Conservation (phyloP, 2,113 vertebrate genomes). For the Apus apus region DNA sequence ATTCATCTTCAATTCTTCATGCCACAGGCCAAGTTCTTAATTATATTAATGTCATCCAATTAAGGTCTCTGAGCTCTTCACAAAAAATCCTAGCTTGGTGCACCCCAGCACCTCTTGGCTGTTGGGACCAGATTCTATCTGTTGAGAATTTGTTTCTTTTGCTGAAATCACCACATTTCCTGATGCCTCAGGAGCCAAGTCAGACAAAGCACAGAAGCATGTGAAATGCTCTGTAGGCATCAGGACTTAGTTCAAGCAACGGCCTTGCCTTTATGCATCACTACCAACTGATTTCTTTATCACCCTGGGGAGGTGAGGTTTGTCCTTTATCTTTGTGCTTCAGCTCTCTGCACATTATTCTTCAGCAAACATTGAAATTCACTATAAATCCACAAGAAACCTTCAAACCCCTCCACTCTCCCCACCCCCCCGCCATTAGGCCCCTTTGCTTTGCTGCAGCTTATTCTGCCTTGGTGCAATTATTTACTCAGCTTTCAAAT, state of each 20-base stretch:
- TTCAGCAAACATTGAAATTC: constrained; percentile 49
- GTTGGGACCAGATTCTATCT: background rate
- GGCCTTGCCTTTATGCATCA: background rate
- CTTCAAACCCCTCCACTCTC: no score
- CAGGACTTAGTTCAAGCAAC: background rate
- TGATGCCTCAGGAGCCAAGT: background rate
- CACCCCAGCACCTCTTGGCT: background rate
- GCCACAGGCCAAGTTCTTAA: background rate
- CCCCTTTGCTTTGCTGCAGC: background rate
- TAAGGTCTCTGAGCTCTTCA: background rate
- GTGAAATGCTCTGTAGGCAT: background rate
- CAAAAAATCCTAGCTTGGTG: background rate
- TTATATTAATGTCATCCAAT: background rate
- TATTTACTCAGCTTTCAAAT: background rate
- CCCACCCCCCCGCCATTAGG: background rate
- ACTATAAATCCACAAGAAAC: background rate
- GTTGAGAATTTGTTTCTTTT: background rate
- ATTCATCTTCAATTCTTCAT: background rate
- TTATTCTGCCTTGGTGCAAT: background rate
- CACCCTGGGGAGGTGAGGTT: background rate
- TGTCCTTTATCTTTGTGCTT: constrained; percentile 26
- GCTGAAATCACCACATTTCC: background rate
- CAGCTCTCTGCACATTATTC: background rate
- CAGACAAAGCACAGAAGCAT: background rate
- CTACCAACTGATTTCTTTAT: background rate